These are phyloP conservation scores for Hipposideros armiger DNA, from an alignment of 2,113 vertebrate genomes.

Conservation along the genomic window DNA sequence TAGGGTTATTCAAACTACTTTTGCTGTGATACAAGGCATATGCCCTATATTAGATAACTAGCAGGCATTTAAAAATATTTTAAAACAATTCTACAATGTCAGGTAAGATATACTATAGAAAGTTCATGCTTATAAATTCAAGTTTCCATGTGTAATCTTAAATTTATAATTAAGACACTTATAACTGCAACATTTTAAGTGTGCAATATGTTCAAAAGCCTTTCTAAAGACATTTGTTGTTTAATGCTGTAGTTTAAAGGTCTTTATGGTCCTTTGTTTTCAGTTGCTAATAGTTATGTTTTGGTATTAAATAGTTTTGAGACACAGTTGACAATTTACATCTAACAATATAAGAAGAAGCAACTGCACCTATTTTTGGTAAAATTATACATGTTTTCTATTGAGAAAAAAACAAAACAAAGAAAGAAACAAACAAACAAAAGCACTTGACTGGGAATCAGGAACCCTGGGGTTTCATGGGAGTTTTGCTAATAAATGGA, in stretches of 20 bases:
- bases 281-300: background rate
- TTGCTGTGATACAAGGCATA: background rate
- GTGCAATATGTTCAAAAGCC: background rate
- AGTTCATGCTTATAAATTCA: constrained; percentile 33
- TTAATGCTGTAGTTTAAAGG: background rate
- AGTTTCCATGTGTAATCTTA: background rate
- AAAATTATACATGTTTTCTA: background rate
- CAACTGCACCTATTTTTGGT: background rate
- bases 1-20: background rate
- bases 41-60: background rate
- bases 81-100: background rate
- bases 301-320: background rate
- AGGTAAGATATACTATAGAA: background rate
- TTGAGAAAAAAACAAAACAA: background rate
- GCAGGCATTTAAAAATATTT: constrained; percentile 38
- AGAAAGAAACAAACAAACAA: no score
- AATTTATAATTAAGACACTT: background rate
- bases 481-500: background rate
- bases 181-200: constrained; percentile 8
- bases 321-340: background rate
- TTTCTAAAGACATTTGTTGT: background rate
- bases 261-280: background rate
- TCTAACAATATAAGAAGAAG: background rate
- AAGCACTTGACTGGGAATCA: background rate
- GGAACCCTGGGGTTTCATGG: background rate